Base-by-base conservation (phyloP, 2,797 vertebrate species). In the Psittacula echo region DNA sequence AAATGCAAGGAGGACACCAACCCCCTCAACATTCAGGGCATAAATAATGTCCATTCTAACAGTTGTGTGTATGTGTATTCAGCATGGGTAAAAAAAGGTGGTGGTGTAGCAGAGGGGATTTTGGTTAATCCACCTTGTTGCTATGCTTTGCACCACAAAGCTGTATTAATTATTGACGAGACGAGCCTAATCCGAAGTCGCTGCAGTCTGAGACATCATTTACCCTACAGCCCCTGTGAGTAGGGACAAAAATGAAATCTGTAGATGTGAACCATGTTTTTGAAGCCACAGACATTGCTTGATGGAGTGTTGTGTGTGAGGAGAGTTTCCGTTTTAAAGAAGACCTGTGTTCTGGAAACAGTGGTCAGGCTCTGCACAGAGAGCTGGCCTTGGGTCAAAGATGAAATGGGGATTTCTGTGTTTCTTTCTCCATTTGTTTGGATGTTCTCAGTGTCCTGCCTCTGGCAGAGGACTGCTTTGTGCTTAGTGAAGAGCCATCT, bases 151-250 rank as follows among this genome's bases (percentile, higher is more conserved):
- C 77, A 41, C 66, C 51, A 27, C 26, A 39, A 85, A 79, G 26
- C 56, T 72, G 22, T 92, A 89, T 92, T 94, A 96, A 96, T 96
- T 96, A 95, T 86, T 91, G 94, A 95, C 84, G 75, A 76, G 65
- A 64, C 26, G 41, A 50, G 47, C 50, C 68, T 84, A 76, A 93
- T 85, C 87, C 51, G 61, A 73, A 93, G 67, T 37, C 62, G 45
- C 45, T 86, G 74, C 81, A 50, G 56, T 62, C 86, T 73, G 61
- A 68, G 85, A 68, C 81, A 61, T 75, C 90, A 61, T 92, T 91
- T 94, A 87, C 77, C n/a, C 64, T 37, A 9, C 26, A 83, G 51
- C 56, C 48, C 65, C 29, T 84, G 56, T 42, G 60, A 50, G 29
- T 13, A 53, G 47, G 51, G 32, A 12, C 30, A 67, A 89, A 84